Evolutionary conservation across 2,113 vertebrate genomes (phyloP).

Genomic region (Myotis lucifugus): DNA sequence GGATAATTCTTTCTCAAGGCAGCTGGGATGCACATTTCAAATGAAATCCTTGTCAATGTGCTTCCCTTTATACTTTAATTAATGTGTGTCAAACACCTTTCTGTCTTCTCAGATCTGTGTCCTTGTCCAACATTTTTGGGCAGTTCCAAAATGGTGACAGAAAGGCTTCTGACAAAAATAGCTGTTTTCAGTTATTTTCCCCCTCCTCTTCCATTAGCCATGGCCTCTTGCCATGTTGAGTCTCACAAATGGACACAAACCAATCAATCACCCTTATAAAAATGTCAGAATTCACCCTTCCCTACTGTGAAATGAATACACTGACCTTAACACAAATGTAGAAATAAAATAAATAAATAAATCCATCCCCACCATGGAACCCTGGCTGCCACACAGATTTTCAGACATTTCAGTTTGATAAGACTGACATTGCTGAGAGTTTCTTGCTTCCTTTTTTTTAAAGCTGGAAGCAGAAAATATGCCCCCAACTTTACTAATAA

Average conservation of each 20-base stretch:
- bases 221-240: slow-evolving; percentile 74
- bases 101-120: slow-evolving; percentile 31
- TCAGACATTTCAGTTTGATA: slow-evolving; percentile 68
- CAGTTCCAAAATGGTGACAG: slow-evolving; percentile 64
- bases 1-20: not conserved
- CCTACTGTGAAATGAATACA: slow-evolving; percentile 81
- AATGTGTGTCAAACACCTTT: slow-evolving; percentile 18
- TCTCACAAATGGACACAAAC: slow-evolving; percentile 79
- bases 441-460: not conserved
- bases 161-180: slow-evolving; percentile 64
- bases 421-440: slow-evolving; percentile 59
- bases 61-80: slow-evolving; percentile 21
- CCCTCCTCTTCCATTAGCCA: slow-evolving; percentile 70
- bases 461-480: slow-evolving; percentile 50
- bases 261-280: slow-evolving; percentile 79
- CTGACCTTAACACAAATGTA: slow-evolving; percentile 82
- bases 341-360: slow-evolving; percentile 69
- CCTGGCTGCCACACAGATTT: slow-evolving; percentile 59
- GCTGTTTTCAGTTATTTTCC: not conserved
- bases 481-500: slow-evolving; percentile 48
- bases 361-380: slow-evolving; percentile 55
- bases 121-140: not conserved
- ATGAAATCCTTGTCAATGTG: slow-evolving; percentile 3
- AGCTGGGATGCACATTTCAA: not conserved
- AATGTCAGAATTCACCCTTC: slow-evolving; percentile 80